Evolutionary conservation across 2,113 vertebrate species (phyloP).

Genomic region (Elephantulus edwardii): DNA sequence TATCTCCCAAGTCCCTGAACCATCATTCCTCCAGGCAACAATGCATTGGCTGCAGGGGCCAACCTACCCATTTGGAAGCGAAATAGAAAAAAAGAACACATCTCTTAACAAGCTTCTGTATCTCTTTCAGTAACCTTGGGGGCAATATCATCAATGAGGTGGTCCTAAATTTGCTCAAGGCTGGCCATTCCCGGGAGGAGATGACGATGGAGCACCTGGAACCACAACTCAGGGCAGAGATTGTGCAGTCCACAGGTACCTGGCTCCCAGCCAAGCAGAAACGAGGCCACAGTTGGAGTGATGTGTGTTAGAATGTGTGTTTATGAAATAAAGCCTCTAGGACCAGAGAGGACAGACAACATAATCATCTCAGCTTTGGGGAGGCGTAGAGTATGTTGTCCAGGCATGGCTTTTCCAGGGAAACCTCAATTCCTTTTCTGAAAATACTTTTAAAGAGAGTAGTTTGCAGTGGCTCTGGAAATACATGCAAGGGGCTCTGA

Average conservation of each 20-base stretch:
- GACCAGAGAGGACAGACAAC: background rate
- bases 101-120: background rate
- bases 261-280: background rate
- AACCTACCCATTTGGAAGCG: background rate
- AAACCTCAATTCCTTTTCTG: background rate
- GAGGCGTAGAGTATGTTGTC: background rate
- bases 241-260: slow-evolving; percentile 87
- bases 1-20: background rate
- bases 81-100: background rate
- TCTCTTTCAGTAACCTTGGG: slow-evolving; percentile 89
- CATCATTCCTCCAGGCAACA: background rate
- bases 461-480: background rate
- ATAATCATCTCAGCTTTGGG: background rate
- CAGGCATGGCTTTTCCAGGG: background rate
- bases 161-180: slow-evolving; percentile 91
- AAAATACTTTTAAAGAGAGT: background rate
- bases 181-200: slow-evolving; percentile 90
- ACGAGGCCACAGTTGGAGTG: background rate
- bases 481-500: background rate
- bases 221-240: slow-evolving; percentile 85
- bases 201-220: slow-evolving; percentile 92
- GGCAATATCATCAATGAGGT: slow-evolving; percentile 91
- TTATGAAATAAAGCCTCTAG: background rate
- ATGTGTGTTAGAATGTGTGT: background rate
- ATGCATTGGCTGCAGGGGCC: background rate